Conservation (phyloP, 2,797 vertebrate genomes). For the Darevskia mixta region DNA sequence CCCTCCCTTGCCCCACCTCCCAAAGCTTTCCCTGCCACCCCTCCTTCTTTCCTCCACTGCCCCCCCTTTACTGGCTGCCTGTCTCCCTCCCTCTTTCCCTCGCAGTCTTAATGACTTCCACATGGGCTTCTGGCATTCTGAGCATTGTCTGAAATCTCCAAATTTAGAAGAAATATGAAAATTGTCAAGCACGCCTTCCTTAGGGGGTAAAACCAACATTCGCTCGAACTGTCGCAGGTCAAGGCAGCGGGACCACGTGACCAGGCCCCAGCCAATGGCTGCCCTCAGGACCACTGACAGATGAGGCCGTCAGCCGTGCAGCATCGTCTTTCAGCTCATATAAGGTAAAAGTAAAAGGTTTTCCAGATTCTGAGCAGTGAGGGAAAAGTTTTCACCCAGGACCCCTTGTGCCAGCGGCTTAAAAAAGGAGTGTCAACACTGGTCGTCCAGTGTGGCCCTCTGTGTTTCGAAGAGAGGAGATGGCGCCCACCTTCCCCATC, state of each 20-base stretch:
- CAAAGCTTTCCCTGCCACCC: conserved; percentile 52
- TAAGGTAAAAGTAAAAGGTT: conserved; percentile 91
- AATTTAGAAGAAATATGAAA: conserved; percentile 99
- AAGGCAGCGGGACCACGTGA: conserved; percentile 79
- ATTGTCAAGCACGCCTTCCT: conserved; percentile 92
- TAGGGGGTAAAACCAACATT: conserved; percentile 87
- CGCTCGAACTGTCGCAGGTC: conserved; percentile 81
- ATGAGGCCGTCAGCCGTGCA: conserved; percentile 75
- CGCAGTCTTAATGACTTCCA: conserved; percentile 87
- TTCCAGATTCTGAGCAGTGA: conserved; percentile 71
- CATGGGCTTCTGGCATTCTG: conserved; percentile 84
- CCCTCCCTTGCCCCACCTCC: conserved; percentile 55
- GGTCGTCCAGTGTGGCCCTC: conserved; percentile 53
- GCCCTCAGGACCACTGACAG: conserved; percentile 76
- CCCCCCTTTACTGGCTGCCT: conserved; percentile 27
- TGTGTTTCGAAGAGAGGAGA: conserved; percentile 48
- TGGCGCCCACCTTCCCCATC: conserved; percentile 22
- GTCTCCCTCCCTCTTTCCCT: conserved; percentile 74
- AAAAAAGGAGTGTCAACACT: conserved; percentile 52
- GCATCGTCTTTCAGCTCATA: conserved; percentile 89
- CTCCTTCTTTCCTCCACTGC: conserved; percentile 54
- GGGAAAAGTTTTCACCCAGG: conserved; percentile 68
- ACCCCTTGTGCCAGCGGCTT: conserved; percentile 70
- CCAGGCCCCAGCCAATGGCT: conserved; percentile 82
- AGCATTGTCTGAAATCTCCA: conserved; percentile 94